Conservation (phyloP, 2,797 vertebrate species). For the Luscinia megarhynchos region DNA sequence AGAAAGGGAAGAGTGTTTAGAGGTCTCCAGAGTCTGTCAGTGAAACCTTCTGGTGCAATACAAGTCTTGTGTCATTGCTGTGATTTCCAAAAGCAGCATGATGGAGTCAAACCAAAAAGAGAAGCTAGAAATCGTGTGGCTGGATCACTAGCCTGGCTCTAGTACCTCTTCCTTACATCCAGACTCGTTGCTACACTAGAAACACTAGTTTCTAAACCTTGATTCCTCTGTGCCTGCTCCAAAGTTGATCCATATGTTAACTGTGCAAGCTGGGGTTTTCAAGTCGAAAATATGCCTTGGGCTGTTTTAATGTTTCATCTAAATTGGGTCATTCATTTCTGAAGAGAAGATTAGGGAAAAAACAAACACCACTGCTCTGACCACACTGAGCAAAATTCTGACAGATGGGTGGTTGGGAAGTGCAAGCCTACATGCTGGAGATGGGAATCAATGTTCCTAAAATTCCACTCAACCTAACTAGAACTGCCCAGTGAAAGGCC, state of each 20-base stretch:
- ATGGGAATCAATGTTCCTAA: not conserved
- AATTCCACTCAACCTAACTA: slow-evolving; percentile 2
- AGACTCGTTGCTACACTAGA: not conserved
- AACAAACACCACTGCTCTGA: slow-evolving; percentile 43
- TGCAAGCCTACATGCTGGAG: not conserved
- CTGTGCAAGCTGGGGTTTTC: slow-evolving; percentile 30
- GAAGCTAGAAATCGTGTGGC: not conserved
- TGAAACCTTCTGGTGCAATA: not conserved
- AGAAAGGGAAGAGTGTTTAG: not conserved
- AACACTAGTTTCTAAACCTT: not conserved
- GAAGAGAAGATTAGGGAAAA: slow-evolving; percentile 46
- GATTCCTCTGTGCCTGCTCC: not conserved
- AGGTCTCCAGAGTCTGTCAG: not conserved
- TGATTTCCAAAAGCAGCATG: not conserved
- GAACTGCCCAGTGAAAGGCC: not conserved
- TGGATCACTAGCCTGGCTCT: not conserved
- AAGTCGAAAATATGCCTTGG: slow-evolving; percentile 44
- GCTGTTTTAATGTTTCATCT: slow-evolving; percentile 64
- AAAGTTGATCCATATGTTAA: slow-evolving; percentile 39
- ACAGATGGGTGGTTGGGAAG: not conserved
- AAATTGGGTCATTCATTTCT: slow-evolving; percentile 61
- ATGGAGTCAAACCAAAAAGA: not conserved
- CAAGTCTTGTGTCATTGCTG: not conserved
- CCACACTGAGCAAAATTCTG: slow-evolving; percentile 36
- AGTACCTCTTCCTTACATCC: not conserved